Base-by-base conservation (phyloP, 23 tunicate species). In the Ciona savignyi region DNA sequence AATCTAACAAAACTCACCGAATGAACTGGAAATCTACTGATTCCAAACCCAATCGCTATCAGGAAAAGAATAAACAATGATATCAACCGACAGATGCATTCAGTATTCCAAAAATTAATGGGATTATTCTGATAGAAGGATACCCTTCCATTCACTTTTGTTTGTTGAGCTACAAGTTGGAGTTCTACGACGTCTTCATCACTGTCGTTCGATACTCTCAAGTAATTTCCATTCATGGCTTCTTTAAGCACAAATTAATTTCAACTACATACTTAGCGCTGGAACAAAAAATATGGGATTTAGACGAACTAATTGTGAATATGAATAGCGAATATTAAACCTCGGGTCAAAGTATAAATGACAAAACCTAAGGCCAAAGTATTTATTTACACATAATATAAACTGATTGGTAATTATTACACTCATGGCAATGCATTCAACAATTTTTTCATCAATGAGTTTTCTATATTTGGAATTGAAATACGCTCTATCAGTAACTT, bases 31-130 rank as follows among this genome's bases (percentile, higher is more conserved):
- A 29, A 20, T 21, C 78, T 78, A 1, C 69, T 74, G 66, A 85
- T 74, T 65, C 90, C 90, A 72, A 85, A 15, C 0, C 83, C 83
- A 48, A 85, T 42, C 83, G 78, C 33, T 29, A 72, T 67, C 34
- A 85, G 19, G 23, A 85, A 27, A 42, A 78, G 78, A 9, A 67
- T 28, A 25, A 68, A 70, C 32, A 85, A 24, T 15, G 78, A 34
- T 0, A 74, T 80, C n/a, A 51, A 34, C 24, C 78, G 75, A 35
- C 90, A 85, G 26, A 48, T 63, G 23, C 71, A 63, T n/a, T n/a
- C n/a, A n/a, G n/a, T n/a, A 1, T 65, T 77, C 90, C 90, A 85
- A 11, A 49, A 15, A 20, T 49, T 49, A 49, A 20, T n/a, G n/a
- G n/a, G n/a, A n/a, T n/a, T n/a, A n/a, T n/a, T n/a, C n/a, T n/a